Conservation (phyloP, 2,888 invertebrate species). For the Drosophila prolongata region DNA sequence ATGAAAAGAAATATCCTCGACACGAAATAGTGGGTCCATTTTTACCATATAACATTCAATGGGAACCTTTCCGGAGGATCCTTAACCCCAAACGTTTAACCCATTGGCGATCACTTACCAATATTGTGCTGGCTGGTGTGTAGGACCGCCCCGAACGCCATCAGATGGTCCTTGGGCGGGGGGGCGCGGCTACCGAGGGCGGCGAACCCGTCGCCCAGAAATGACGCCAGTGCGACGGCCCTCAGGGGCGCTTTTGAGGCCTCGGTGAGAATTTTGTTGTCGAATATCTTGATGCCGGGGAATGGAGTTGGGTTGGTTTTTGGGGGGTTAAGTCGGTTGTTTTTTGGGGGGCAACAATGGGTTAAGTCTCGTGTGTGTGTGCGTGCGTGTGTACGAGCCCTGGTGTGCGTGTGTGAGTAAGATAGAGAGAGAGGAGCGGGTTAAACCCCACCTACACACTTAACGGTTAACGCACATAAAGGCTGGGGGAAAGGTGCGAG, state of each 20-base stretch:
- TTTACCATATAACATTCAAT: too few relatives aligned
- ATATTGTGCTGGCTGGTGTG: conserved; percentile 85
- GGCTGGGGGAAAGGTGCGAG: conserved; percentile 9
- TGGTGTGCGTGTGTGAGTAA: conserved; percentile 21
- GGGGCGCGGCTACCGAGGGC: conserved; percentile 85
- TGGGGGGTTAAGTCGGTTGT: conserved; percentile 6
- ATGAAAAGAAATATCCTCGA: too few relatives aligned
- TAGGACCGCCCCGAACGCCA: conserved; percentile 85
- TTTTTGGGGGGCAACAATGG: conserved; percentile 16
- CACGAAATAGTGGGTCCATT: too few relatives aligned
- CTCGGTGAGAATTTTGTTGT: conserved; percentile 85
- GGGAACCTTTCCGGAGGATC: not conserved
- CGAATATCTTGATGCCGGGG: conserved; percentile 68
- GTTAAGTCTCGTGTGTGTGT: conserved; percentile 41
- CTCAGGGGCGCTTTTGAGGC: conserved; percentile 85
- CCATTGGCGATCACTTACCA: conserved; percentile 73
- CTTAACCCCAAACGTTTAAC: not conserved
- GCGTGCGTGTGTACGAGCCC: conserved; percentile 2
- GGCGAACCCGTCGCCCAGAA: conserved; percentile 85
- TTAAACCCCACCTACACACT: conserved; percentile 35
- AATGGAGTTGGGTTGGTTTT: conserved; percentile 19
- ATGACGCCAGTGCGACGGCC: conserved; percentile 86
- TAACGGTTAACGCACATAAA: conserved; percentile 48
- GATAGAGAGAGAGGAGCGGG: conserved; percentile 27
- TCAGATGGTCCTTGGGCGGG: conserved; percentile 84